These are phyloP conservation scores for Hucho hucho DNA, from an alignment of 2,113 vertebrate genomes.

Conservation along the genomic window DNA sequence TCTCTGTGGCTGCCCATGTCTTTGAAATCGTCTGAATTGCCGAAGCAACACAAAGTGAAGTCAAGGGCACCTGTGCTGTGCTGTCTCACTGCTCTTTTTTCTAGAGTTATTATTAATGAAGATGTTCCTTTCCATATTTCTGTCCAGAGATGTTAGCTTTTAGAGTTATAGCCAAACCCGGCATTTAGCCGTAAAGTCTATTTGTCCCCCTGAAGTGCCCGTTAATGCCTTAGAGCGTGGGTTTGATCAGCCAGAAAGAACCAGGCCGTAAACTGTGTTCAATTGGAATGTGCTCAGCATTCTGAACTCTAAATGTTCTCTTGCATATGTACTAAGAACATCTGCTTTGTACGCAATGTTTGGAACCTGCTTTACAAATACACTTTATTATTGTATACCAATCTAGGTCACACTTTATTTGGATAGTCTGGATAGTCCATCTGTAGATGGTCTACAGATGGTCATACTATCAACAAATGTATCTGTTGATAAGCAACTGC, in stretches of 20 bases:
- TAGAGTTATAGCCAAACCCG: background rate
- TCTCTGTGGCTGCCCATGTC: constrained; percentile 8
- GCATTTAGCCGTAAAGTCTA: background rate
- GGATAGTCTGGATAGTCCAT: too few species aligned
- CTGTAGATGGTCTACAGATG: too few species aligned
- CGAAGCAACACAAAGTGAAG: constrained; percentile 20
- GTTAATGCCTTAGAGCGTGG: background rate
- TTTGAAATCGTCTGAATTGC: background rate
- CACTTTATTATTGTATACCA: background rate
- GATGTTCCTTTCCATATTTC: constrained; percentile 31
- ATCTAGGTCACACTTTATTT: too few species aligned
- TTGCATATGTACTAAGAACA: too few species aligned
- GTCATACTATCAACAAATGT: too few species aligned
- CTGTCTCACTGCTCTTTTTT: background rate
- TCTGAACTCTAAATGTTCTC: background rate
- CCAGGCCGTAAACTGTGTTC: background rate
- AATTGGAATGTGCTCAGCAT: background rate
- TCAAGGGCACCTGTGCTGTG: constrained; percentile 34
- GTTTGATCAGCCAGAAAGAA: constrained; percentile 12
- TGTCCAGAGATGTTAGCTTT: constrained; percentile 7
- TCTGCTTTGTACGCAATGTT: too few species aligned
- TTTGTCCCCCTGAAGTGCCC: background rate
- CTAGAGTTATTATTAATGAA: constrained; percentile 23
- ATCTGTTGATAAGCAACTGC: too few species aligned
- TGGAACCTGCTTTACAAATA: background rate